These are phyloP conservation scores for Nymphalis urticae DNA, from an alignment of 2,888 invertebrate genomes.

Conservation along the genomic window DNA sequence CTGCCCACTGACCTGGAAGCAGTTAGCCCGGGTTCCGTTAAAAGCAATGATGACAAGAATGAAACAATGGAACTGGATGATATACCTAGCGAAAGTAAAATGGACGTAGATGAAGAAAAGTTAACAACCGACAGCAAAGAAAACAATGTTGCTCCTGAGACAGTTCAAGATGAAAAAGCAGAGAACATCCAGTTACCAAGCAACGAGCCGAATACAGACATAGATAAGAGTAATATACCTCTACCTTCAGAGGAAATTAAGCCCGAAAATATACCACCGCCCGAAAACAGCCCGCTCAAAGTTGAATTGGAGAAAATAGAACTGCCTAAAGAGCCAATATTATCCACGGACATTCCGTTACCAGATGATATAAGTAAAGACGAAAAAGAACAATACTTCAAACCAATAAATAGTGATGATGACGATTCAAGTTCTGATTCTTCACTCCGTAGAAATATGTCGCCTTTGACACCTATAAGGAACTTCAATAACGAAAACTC, in stretches of 20 bases:
- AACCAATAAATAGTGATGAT: slow-evolving; percentile 65
- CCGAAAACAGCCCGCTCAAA: slow-evolving; percentile 67
- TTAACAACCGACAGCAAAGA: slow-evolving; percentile 51
- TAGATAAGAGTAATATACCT: slow-evolving; percentile 59
- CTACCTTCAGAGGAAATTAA: slow-evolving; percentile 66
- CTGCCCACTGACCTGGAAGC: slow-evolving; percentile 90
- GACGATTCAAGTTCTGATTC: slow-evolving; percentile 73
- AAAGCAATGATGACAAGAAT: slow-evolving; percentile 76
- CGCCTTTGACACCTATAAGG: slow-evolving; percentile 73
- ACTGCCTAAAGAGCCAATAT: slow-evolving; percentile 58
- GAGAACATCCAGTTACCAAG: slow-evolving; percentile 70
- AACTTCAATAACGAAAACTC: slow-evolving; percentile 77
- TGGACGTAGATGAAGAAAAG: slow-evolving; percentile 58
- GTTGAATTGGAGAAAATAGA: slow-evolving; percentile 64
- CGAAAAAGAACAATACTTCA: slow-evolving; percentile 60
- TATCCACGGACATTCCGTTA: slow-evolving; percentile 53
- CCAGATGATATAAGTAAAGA: slow-evolving; percentile 56
- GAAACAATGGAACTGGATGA: slow-evolving; percentile 57
- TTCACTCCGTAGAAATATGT: slow-evolving; percentile 72
- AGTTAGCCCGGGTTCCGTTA: slow-evolving; percentile 90
- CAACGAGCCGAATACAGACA: slow-evolving; percentile 54
- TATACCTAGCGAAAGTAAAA: slow-evolving; percentile 46
- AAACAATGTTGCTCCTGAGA: slow-evolving; percentile 44
- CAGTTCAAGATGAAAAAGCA: slow-evolving; percentile 75
- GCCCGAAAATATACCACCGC: slow-evolving; percentile 58